Conservation (phyloP, 2,888 invertebrate genomes). For the Dasypolia templi region DNA sequence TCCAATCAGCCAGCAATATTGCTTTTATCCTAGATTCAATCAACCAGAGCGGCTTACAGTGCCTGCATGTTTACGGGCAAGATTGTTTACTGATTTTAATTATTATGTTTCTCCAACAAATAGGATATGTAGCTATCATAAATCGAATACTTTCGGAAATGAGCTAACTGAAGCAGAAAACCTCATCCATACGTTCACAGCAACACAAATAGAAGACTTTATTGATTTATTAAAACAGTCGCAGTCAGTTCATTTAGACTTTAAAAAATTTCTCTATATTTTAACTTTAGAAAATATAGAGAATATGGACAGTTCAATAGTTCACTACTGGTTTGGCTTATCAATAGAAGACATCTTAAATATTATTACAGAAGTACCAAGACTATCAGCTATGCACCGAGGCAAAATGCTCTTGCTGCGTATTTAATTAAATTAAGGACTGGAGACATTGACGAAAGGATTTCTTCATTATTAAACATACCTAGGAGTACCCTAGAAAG, state of each 20-base stretch:
- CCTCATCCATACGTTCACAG: not conserved
- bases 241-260: constrained; percentile 1
- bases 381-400: not conserved
- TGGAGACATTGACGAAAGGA: not conserved
- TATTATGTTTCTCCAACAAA: constrained; percentile 8
- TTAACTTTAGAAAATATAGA: constrained; percentile 13
- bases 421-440: constrained; percentile 9
- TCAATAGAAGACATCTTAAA: not conserved
- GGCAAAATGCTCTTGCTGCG: constrained; percentile 12
- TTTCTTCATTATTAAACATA: too few relatives aligned
- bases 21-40: constrained; percentile 4
- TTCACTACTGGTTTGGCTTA: constrained; percentile 7
- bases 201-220: not conserved
- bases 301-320: constrained; percentile 2
- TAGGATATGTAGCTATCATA: constrained; percentile 1
- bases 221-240: constrained; percentile 9
- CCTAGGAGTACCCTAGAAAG: too few relatives aligned
- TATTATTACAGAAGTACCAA: too few relatives aligned
- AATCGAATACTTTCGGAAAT: constrained; percentile 2
- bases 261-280: too few relatives aligned
- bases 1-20: not conserved
- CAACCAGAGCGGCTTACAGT: constrained; percentile 7
- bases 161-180: not conserved
- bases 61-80: not conserved
- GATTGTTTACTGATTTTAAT: too few relatives aligned